Base-by-base conservation (phyloP, 92 coral and sea anemone genomes). In the Epizoanthus stellaris region DNA sequence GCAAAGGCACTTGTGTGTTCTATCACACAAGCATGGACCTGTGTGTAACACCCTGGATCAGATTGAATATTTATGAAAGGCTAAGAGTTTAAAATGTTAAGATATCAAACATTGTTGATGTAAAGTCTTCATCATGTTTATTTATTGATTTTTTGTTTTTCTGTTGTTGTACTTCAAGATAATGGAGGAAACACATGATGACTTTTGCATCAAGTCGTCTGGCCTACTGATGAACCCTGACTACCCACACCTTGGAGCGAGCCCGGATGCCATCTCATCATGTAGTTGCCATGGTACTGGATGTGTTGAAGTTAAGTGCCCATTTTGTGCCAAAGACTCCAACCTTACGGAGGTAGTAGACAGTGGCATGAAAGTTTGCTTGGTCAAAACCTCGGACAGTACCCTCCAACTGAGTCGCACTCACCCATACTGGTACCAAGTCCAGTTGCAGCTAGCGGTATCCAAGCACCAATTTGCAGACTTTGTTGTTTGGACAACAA, bases 401-500 rank as follows among this genome's bases (percentile, higher is more conserved):
- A 39, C 12, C 4, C 77, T 88, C 0, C 53, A 45, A 74, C 84
- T 89, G 23, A 34, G 57, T 53, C 59, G 53, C 8, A 80, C 7
- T n/a, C 93, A 89, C 87, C 90, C 87, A 60, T 90, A 85, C 77
- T 87, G 53, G 40, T 90, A 69, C 40, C 95, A 90, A 84, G 91
- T 90, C 59, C 95, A 92, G 54, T 73, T 80, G 53, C 93, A 92
- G 67, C 68, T 90, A 21, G 65, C 64, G 66, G 53, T 75, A 9
- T 77, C 87, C 40, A 56, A 59, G 16, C 69, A 47, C 9, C 38
- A 77, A 12, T 88, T 76, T 80, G 87, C 88, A 56, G 91, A 92
- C 68, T 92, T 93, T 88, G 91, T 88, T 83, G 91, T 93, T 15
- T 93, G 93, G 93, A 87, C 90, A n/a, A 70, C 85, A 72, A 9